Evolutionary conservation across 2,888 invertebrate species (phyloP), one percentile per base, ranked within the genome.

Genomic region (Fragum fragum): DNA sequence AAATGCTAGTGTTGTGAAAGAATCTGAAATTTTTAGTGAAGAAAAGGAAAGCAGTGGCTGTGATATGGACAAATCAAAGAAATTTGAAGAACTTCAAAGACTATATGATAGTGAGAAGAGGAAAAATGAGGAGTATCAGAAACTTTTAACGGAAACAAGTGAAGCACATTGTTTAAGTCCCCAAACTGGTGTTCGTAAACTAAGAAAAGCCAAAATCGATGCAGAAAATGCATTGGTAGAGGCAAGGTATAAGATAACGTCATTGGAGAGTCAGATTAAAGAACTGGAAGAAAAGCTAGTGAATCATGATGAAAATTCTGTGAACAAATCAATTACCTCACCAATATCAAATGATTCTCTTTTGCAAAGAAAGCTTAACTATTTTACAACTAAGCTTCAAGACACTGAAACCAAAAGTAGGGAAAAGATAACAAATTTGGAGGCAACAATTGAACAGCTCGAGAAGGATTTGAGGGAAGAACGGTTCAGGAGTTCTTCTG

Each of bases 201-300:
- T 89, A 18, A 76, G 89, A 52, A 89, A 87, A 70, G 88, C 87
- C 28, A 91, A 91, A 72, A 90, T 90, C 21, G 86, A 88, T 32
- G 73, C 79, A 7, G 88, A 90, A 39, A 88, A 88, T 76, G 74
- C 86, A 1, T 75, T 63, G 36, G 63, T 36, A 18, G 63, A 63
- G n/a, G 88, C 89, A 5, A 83, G 79, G 39, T 87, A 73, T 47
- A 83, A 82, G 39, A 77, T 88, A 14, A 63, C 72, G 1, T 73
- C 79, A 7, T 73, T 87, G 63, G 77, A 87, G 72, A 83, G 70
- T n/a, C 82, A 78, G 61, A n/a, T 87, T 39, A 55, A 69, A 66
- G 83, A 74, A 1, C 42, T 82, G 28, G 76, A 82, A 57, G 55
- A 52, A 14, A 79, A 66, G 28, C 57, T 36, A 36, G 21, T 76